Evolutionary conservation across 2,797 vertebrate species (phyloP).

Genomic region (Mus minutoides): DNA sequence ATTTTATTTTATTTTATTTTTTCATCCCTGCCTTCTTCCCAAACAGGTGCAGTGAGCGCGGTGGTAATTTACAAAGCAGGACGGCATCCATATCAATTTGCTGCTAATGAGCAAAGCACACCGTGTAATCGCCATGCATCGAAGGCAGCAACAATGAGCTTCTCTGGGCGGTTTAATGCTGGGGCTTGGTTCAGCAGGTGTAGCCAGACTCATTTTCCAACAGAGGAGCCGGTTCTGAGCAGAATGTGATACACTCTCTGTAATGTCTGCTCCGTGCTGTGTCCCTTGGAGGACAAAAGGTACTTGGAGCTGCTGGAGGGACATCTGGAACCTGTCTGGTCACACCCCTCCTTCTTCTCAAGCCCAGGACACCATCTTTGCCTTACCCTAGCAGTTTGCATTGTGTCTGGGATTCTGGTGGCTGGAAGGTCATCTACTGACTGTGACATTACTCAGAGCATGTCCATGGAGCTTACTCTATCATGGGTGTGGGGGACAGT

Average conservation of each 20-base stretch:
- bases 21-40: constrained; percentile 11
- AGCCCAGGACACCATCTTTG: neutral
- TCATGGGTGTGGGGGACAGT: neutral
- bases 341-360: too few relatives aligned
- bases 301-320: neutral
- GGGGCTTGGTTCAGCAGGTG: constrained; percentile 62
- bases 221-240: neutral
- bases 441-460: neutral
- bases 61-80: constrained; percentile 77
- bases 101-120: constrained; percentile 74
- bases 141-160: constrained; percentile 55
- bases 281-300: neutral
- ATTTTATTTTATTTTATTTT: neutral
- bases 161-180: neutral
- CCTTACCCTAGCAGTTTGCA: neutral
- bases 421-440: too few relatives aligned
- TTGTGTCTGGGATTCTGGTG: neutral
- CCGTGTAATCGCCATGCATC: constrained; percentile 65
- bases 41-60: constrained; percentile 76
- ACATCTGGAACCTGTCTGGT: fast-evolving
- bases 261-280: neutral
- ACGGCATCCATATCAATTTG: constrained; percentile 71
- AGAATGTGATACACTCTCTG: fast-evolving
- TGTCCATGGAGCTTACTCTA: neutral
- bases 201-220: constrained; percentile 17